These are phyloP conservation scores for Macaca nemestrina DNA, from an alignment of 2,113 vertebrate genomes.

Conservation along the genomic window DNA sequence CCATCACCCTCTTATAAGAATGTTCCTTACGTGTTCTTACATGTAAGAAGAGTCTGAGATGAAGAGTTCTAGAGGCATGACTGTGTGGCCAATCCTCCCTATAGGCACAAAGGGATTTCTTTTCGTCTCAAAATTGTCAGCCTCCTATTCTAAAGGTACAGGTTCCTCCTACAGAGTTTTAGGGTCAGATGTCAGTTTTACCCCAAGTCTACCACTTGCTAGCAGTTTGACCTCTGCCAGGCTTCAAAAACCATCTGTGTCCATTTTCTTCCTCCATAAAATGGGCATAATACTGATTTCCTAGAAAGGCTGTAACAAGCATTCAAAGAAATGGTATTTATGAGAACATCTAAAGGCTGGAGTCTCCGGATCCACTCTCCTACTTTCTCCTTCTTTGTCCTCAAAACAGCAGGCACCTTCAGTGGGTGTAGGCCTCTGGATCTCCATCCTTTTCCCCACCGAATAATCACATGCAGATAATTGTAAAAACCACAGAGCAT, in stretches of 20 bases:
- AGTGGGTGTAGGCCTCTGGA: neutral
- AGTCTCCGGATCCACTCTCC: too few species aligned
- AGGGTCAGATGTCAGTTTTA: neutral
- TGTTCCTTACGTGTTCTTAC: neutral
- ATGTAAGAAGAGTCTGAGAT: neutral
- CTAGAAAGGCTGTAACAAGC: neutral
- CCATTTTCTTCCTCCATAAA: neutral
- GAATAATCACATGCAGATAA: neutral
- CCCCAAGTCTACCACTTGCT: neutral
- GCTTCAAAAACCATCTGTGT: neutral
- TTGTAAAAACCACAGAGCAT: neutral
- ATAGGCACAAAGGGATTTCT: neutral
- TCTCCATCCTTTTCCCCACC: neutral
- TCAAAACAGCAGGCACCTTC: neutral
- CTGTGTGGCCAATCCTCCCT: neutral
- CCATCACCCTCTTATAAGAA: neutral
- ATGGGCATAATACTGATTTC: neutral
- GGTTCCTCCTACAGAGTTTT: neutral
- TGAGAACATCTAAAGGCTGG: neutral
- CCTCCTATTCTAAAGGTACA: neutral
- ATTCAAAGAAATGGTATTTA: neutral
- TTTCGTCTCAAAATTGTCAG: neutral
- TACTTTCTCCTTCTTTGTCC: neutral
- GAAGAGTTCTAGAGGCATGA: neutral
- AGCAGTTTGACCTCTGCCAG: neutral